Evolutionary conservation across 2,113 vertebrate species (phyloP).

Genomic region (Eidolon helvum): DNA sequence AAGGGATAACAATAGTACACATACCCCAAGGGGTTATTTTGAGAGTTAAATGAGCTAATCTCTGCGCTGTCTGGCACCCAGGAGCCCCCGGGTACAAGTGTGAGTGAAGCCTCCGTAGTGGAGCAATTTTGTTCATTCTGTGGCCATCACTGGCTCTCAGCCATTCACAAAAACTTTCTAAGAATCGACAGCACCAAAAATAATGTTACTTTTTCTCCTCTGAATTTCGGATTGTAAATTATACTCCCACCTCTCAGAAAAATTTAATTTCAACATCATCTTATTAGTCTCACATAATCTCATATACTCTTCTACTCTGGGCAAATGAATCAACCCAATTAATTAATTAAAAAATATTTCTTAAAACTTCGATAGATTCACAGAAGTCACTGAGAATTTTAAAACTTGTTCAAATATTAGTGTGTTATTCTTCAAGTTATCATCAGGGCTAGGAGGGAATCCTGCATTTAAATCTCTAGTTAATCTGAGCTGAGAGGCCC

Average conservation of each 20-base stretch:
- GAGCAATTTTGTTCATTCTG: background rate
- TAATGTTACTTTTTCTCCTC: background rate
- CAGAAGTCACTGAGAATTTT: slow-evolving; percentile 78
- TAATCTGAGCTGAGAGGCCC: slow-evolving; percentile 63
- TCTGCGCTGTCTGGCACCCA: background rate
- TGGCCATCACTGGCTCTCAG: background rate
- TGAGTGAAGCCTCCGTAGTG: background rate
- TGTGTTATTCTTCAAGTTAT: slow-evolving; percentile 68
- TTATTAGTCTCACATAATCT: slow-evolving; percentile 63
- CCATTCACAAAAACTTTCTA: background rate
- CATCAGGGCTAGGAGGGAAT: slow-evolving; percentile 60
- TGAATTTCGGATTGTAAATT: background rate
- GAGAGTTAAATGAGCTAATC: background rate
- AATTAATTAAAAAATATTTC: slow-evolving; percentile 77
- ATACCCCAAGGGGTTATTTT: background rate
- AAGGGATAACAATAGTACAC: background rate
- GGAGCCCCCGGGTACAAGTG: background rate
- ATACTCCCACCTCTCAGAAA: background rate
- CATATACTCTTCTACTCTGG: slow-evolving; percentile 47
- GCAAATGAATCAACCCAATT: slow-evolving; percentile 75
- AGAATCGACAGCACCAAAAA: background rate
- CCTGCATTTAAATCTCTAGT: slow-evolving; percentile 58
- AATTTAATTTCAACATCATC: background rate
- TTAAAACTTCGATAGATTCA: slow-evolving; percentile 73
- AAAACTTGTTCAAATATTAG: slow-evolving; percentile 74